phyloP scores from a whole-genome alignment of 2,888 invertebrate species.

The Mystacides longicornis region DNA sequence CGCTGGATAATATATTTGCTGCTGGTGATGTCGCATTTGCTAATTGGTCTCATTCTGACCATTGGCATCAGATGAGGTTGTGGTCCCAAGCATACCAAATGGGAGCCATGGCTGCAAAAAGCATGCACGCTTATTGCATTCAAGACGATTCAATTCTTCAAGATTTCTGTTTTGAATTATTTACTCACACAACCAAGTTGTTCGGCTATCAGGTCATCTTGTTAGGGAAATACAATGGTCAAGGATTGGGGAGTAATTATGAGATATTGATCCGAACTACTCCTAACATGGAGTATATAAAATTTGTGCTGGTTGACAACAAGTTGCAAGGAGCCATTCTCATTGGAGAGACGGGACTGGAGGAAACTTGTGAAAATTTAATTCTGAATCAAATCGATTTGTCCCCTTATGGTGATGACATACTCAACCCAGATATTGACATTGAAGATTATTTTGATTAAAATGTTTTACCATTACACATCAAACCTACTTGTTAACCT shows the following conservation, averaged over 20 bases:
- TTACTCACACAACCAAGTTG: slow-evolving; percentile 91
- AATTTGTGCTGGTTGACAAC: slow-evolving; percentile 78
- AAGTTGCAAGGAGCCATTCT: slow-evolving; percentile 87
- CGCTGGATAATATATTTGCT: slow-evolving; percentile 72
- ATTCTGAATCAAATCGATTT: slow-evolving; percentile 92
- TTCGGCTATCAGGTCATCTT: slow-evolving; percentile 91
- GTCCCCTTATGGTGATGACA: slow-evolving; percentile 79
- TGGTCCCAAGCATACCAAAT: slow-evolving; percentile 99
- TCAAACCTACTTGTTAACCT: too few species aligned
- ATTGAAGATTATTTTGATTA: slow-evolving; percentile 99
- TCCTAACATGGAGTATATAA: slow-evolving; percentile 73
- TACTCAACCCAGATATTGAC: slow-evolving; percentile 92
- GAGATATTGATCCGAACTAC: slow-evolving; percentile 82
- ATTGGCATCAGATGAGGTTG: slow-evolving; percentile 92
- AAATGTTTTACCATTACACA: slow-evolving; percentile 9
- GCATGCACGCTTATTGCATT: slow-evolving; percentile 63
- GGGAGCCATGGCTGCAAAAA: slow-evolving; percentile 89
- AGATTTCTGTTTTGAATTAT: slow-evolving; percentile 97
- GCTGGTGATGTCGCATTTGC: slow-evolving; percentile 92
- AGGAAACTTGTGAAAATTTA: slow-evolving; percentile 97
- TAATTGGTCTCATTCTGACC: slow-evolving; percentile 66
- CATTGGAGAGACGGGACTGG: slow-evolving; percentile 94
- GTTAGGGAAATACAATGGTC: slow-evolving; percentile 88
- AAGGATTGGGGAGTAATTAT: slow-evolving; percentile 71
- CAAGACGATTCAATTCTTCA: slow-evolving; percentile 62